phyloP scores from a whole-genome alignment of 2,113 vertebrate genomes.

The Calcarius ornatus region DNA sequence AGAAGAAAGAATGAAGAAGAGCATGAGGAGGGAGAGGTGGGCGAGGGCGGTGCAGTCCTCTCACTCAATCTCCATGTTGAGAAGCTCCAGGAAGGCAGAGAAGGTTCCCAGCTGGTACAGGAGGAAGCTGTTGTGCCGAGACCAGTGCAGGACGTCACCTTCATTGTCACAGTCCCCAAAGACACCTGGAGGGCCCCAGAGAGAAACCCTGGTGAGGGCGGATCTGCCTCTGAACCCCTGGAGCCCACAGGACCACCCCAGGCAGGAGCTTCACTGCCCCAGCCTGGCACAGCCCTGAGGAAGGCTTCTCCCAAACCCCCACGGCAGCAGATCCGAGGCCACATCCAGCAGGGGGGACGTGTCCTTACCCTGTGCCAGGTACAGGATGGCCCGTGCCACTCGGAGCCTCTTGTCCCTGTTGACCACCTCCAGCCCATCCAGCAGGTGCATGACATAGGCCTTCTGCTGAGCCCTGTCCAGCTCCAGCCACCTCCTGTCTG shows the following conservation, averaged over 20 bases:
- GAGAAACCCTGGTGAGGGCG: background rate
- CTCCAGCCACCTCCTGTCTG: conserved; percentile 82
- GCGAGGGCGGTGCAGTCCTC: background rate
- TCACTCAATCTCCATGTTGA: conserved; percentile 97
- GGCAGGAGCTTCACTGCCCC: background rate
- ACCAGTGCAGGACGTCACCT: conserved; percentile 87
- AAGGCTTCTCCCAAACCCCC: background rate
- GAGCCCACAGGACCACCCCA: accelerated
- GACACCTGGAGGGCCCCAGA: conserved; percentile 67
- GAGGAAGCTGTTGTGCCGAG: conserved; percentile 92
- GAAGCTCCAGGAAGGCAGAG: conserved; percentile 91
- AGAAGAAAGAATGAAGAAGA: background rate
- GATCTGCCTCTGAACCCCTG: background rate
- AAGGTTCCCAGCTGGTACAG: conserved; percentile 95
- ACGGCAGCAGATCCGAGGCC: accelerated
- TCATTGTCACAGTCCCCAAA: conserved; percentile 91
- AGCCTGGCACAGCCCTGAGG: background rate
- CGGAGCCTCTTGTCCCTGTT: conserved; percentile 86
- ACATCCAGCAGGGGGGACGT: accelerated
- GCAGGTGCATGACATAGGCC: conserved; percentile 86
- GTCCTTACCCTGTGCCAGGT: conserved; percentile 90
- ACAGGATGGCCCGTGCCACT: conserved; percentile 89
- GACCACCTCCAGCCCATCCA: conserved; percentile 93
- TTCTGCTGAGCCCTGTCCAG: conserved; percentile 81
- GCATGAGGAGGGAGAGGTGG: background rate